A percentile compares a stretch with the other conserved stretches of the same genome.
These are phyloP conservation scores for Cheilosia grossa DNA, from an alignment of 2,888 invertebrate genomes.

Conservation along the genomic window DNA sequence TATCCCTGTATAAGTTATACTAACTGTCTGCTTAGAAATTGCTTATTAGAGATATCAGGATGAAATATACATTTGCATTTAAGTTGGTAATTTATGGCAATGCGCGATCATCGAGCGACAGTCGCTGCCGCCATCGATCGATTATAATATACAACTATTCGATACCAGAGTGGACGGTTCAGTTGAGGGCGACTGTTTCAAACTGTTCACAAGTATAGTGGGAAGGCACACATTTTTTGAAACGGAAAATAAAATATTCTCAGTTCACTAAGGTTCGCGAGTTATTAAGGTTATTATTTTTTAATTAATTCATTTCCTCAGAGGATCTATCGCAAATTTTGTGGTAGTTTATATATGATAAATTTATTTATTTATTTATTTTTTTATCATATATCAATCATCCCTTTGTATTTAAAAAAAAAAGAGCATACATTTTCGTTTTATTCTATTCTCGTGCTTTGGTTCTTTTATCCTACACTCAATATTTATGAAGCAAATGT, in stretches of 20 bases:
- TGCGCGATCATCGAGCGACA: constrained; percentile 37
- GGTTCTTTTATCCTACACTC: too few species aligned
- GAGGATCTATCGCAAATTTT: too few species aligned
- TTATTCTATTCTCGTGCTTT: too few species aligned
- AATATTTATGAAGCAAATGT: too few species aligned
- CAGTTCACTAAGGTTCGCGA: too few species aligned
- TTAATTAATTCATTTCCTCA: too few species aligned
- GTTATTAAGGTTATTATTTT: too few species aligned
- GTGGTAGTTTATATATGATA: too few species aligned
- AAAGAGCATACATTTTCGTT: too few species aligned
- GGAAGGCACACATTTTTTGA: neutral
- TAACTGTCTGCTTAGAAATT: constrained; percentile 67
- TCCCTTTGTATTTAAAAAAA: too few species aligned
- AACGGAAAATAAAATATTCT: neutral
- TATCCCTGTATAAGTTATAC: constrained; percentile 61
- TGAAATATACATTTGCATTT: constrained; percentile 62
- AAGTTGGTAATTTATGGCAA: constrained; percentile 55
- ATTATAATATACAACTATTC: neutral
- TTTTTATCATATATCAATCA: too few species aligned
- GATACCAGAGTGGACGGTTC: constrained; percentile 3
- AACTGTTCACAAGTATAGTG: neutral
- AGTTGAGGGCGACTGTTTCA: neutral
- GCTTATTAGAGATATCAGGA: constrained; percentile 55
- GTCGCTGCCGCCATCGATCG: constrained; percentile 10
- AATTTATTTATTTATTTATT: too few species aligned